These are phyloP conservation scores for Tipula helvola DNA, from an alignment of 2,888 invertebrate species.

Conservation along the genomic window DNA sequence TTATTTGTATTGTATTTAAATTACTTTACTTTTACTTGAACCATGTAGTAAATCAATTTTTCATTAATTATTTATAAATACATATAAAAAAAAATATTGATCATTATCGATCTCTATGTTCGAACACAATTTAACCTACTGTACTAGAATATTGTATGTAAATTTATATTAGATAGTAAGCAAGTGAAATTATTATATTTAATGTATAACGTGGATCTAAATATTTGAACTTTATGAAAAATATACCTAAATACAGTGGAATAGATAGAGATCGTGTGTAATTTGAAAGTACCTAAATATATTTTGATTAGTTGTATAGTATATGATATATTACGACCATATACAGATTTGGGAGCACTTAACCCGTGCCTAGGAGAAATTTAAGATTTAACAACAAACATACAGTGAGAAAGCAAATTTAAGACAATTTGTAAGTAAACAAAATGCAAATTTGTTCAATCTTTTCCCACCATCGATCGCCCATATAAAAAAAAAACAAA, in stretches of 20 bases:
- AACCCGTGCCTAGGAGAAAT: neutral
- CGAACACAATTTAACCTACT: neutral
- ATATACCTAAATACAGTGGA: neutral
- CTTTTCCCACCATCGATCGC: neutral
- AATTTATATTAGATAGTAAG: neutral
- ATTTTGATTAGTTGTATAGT: neutral
- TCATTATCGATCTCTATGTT: neutral
- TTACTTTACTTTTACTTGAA: neutral
- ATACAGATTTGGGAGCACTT: neutral
- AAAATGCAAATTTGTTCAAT: neutral
- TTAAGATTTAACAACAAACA: neutral
- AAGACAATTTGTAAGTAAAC: neutral
- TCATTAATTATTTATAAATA: neutral
- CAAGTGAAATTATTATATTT: neutral
- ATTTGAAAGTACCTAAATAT: neutral
- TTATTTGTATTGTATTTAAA: neutral
- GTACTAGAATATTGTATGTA: neutral
- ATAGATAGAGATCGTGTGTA: neutral
- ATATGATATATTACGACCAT: neutral
- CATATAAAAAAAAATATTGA: neutral
- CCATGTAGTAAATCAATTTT: neutral
- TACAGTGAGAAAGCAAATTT: neutral
- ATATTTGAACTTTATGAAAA: neutral
- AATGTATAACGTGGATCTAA: neutral
- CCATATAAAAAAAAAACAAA: neutral